phyloP scores from a whole-genome alignment of 2,797 vertebrate genomes.

The Anolis apletophallus region DNA sequence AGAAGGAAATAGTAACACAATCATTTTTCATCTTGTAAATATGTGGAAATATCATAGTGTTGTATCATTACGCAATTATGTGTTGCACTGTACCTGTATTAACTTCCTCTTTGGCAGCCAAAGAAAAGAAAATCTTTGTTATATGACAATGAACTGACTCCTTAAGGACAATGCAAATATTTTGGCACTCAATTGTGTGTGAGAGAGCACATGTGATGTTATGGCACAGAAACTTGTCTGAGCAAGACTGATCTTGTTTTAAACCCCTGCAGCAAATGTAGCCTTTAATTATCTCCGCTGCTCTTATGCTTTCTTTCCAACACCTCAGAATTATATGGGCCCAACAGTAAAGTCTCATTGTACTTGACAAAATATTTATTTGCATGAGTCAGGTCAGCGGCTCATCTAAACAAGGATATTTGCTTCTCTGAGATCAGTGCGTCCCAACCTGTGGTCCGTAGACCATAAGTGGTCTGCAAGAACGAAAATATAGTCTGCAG shows the following conservation, averaged over 20 bases:
- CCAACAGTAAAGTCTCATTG: constrained; percentile 33
- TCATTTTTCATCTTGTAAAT: background rate
- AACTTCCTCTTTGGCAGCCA: constrained; percentile 19
- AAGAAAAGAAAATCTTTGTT: constrained; percentile 25
- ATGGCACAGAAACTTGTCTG: background rate
- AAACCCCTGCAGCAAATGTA: accelerated
- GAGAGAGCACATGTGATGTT: background rate
- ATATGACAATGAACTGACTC: background rate
- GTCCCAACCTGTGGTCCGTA: too few species aligned
- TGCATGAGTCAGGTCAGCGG: too few species aligned
- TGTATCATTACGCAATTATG: constrained; percentile 4
- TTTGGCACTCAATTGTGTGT: background rate
- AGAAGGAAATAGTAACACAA: background rate
- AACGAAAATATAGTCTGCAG: too few species aligned
- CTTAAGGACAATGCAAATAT: background rate
- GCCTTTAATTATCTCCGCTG: constrained; percentile 6
- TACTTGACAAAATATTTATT: constrained; percentile 24
- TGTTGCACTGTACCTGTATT: background rate
- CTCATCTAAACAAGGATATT: too few species aligned
- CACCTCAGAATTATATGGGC: constrained; percentile 46
- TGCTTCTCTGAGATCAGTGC: too few species aligned
- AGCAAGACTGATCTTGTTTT: constrained; percentile 26
- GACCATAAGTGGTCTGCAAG: too few species aligned
- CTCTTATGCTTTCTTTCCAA: constrained; percentile 7
- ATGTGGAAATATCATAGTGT: background rate